Evolutionary conservation across 2,888 invertebrate species (phyloP), one percentile per base, ranked within the genome.

Genomic region (Lycophotia porphyrea): DNA sequence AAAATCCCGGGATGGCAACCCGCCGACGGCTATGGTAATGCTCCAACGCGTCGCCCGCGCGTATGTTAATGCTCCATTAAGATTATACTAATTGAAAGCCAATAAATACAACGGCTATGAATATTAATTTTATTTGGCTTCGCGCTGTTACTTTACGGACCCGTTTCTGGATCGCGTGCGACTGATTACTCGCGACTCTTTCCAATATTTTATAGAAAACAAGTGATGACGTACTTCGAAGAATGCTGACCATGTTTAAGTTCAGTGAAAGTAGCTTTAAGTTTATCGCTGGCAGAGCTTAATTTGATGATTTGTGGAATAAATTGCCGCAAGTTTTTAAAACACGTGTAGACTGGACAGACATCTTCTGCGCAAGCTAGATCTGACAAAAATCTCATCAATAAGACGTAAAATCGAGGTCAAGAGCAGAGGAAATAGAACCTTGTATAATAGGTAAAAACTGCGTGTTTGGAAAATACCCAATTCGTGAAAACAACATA

Each of bases 31-130:
- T 90, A 91, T 92, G 93, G 92, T 92, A 92, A 93, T 92, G 91
- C 91, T 91, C 89, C 90, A 88, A 89, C 94, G 93, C 92, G 93
- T 93, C 94, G 93, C 93, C 93, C 93, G 94, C 94, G 93, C 94
- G 93, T 96, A 95, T 95, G 95, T 95, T 96, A 96, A 96, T 96
- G 95, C 95, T 94, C 96, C 95, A 96, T 96, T 96, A 96, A 95
- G 96, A 96, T 96, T 96, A 96, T 94, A 95, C 96, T 96, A 96
- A 96, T 96, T 96, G 96, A 96, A 96, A 96, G 96, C 95, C 96
- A 96, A 96, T 96, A 96, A 96, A 96, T 96, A 96, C 95, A 95
- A 95, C 95, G 92, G 94, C 96, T 96, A 96, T 96, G 96, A 96
- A 96, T 96, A 95, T 95, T 95, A 95, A 96, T 96, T 95, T 95